These are phyloP conservation scores for Atherix ibis DNA, from an alignment of 2,888 invertebrate species.

Conservation along the genomic window DNA sequence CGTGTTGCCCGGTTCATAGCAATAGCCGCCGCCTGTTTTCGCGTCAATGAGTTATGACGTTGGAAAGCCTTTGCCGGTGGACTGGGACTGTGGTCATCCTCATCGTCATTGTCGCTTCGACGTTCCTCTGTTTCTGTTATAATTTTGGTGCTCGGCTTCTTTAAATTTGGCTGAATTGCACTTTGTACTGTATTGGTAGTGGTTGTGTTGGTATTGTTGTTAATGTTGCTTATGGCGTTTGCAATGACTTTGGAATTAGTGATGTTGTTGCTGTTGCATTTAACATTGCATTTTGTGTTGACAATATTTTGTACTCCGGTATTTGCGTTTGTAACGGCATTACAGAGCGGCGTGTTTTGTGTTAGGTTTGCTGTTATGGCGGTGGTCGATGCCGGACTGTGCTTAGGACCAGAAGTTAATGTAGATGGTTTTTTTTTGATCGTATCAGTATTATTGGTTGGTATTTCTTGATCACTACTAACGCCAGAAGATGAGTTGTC, in stretches of 20 bases:
- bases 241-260: too few species aligned
- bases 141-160: conserved; percentile 1
- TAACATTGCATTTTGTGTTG: too few species aligned
- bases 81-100: conserved; percentile 31
- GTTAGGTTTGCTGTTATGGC: conserved; percentile 3
- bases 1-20: conserved; percentile 41
- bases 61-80: conserved; percentile 37
- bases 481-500: conserved; percentile 82
- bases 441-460: conserved; percentile 36
- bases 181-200: conserved; percentile 13
- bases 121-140: conserved; percentile 24
- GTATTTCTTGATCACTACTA: conserved; percentile 68
- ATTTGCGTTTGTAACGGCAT: conserved; percentile 18
- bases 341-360: too few species aligned
- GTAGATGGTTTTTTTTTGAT: conserved; percentile 29
- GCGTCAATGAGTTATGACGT: conserved; percentile 45
- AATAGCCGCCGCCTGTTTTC: conserved; percentile 43
- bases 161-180: conserved; percentile 1
- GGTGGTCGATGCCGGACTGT: too few species aligned
- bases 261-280: conserved; percentile 13
- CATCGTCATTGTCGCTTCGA: conserved; percentile 25
- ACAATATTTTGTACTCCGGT: conserved; percentile 28
- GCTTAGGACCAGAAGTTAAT: too few species aligned
- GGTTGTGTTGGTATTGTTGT: conserved; percentile 19
- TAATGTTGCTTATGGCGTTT: conserved; percentile 10